Evolutionary conservation across 2,888 invertebrate species (phyloP), one percentile per base, ranked within the genome.

Genomic region (Melinaea menophilus): DNA sequence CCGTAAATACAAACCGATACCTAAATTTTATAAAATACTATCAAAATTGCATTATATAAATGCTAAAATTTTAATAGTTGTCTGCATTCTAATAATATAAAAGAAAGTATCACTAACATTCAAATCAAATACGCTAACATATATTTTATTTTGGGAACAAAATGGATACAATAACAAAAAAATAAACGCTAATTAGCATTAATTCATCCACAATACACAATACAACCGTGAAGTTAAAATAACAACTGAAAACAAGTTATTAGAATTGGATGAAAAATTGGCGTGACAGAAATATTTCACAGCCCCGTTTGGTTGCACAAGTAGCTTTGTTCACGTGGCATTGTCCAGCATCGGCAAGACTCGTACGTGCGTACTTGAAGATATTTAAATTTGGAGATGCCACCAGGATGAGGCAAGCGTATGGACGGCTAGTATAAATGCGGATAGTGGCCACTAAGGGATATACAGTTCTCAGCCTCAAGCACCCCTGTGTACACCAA

Each of bases 341-440:
- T 90, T 90, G 90, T 90, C 88, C 88, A 82, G 80, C 71, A 77
- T 75, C 81, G 73, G 69, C 72, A 78, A 69, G 77, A 74, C 78
- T 77, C 67, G 86, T 89, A 90, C 90, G 90, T 90, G 90, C 87
- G 90, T 90, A 88, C 90, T 90, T 90, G 90, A 90, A 85, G 85
- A 88, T 90, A 90, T 90, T 90, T 83, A 90, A 90, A 90, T 90
- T 89, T 88, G 88, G 85, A 90, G 89, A 90, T 88, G 87, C 85
- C 81, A 79, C 83, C 83, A 81, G 90, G 88, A 87, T 90, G 88
- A 85, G 73, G 90, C 90, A 90, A 90, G 81, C 76, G 78, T 70
- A 61, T 74, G 76, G 74, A 69, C 73, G 64, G 70, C 75, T 71
- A 81, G 80, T 89, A 89, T 89, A 90, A 85, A 89, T 86, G 79